A percentile compares a stretch with the other conserved stretches of the same genome.
Evolutionary conservation across 2,797 vertebrate genomes (phyloP).

Genomic region (Poeciliopsis presidionis): DNA sequence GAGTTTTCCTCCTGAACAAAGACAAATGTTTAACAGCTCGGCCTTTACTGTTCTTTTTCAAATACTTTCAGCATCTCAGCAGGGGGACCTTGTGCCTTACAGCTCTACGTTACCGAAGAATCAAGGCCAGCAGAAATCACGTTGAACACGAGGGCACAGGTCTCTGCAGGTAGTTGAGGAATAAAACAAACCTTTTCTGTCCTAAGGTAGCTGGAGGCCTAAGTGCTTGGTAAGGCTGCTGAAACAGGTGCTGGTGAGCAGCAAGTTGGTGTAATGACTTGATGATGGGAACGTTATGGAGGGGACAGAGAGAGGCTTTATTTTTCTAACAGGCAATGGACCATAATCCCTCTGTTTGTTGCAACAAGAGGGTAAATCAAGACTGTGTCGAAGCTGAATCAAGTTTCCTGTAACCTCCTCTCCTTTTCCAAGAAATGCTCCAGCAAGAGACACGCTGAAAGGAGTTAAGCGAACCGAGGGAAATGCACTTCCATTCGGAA

Average conservation of each 20-base stretch:
- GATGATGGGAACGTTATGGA: constrained; percentile 53
- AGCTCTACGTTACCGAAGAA: constrained; percentile 5
- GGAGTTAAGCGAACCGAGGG: constrained; percentile 34
- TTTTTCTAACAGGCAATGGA: constrained; percentile 38
- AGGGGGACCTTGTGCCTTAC: constrained; percentile 20
- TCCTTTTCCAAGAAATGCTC: constrained; percentile 35
- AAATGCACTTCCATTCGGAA: constrained; percentile 47
- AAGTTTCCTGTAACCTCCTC: constrained; percentile 9
- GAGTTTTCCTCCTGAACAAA: constrained; percentile 22
- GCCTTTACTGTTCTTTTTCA: constrained; percentile 16
- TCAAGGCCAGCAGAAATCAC: constrained; percentile 17
- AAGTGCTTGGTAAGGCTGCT: constrained; percentile 39
- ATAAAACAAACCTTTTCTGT: constrained; percentile 16
- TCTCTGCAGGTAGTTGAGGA: constrained; percentile 24
- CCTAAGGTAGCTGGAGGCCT: constrained; percentile 10
- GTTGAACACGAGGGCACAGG: constrained; percentile 35
- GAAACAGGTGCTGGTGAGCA: constrained; percentile 24
- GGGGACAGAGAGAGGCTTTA: constrained; percentile 39
- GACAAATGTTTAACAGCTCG: constrained; percentile 41
- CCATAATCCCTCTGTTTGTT: constrained; percentile 61
- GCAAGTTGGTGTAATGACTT: constrained; percentile 43
- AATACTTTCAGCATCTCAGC: constrained; percentile 25
- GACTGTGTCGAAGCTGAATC: constrained; percentile 32
- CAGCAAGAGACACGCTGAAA: constrained; percentile 31
- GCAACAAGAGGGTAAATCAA: constrained; percentile 52